These are phyloP conservation scores for Sesamia inferens DNA, from an alignment of 2,888 invertebrate species.

Conservation along the genomic window DNA sequence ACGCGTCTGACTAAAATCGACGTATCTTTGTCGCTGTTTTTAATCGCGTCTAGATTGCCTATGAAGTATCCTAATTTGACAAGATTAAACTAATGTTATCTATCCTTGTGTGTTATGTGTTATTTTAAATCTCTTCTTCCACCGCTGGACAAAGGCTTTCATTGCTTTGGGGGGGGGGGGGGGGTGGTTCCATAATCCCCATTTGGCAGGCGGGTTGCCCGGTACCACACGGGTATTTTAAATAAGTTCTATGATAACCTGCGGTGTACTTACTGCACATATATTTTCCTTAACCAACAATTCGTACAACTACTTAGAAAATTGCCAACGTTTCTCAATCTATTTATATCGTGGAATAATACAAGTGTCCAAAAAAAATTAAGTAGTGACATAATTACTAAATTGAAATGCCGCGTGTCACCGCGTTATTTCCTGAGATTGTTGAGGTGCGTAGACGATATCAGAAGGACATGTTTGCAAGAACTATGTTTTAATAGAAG, in stretches of 20 bases:
- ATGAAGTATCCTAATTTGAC: too few species aligned
- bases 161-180: too few species aligned
- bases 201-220: too few species aligned
- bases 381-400: constrained; percentile 28
- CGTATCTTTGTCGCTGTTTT: too few species aligned
- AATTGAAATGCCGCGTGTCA: constrained; percentile 33
- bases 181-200: too few species aligned
- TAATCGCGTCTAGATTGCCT: too few species aligned
- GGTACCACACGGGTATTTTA: too few species aligned
- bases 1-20: too few species aligned
- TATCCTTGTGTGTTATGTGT: too few species aligned
- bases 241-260: constrained; percentile 16
- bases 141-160: too few species aligned
- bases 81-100: too few species aligned
- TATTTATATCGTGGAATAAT: constrained; percentile 22
- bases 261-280: constrained; percentile 22
- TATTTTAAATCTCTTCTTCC: too few species aligned
- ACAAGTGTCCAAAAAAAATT: constrained; percentile 29
- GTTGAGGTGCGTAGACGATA: background rate
- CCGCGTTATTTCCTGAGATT: constrained; percentile 7
- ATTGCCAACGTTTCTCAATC: background rate
- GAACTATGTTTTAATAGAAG: background rate
- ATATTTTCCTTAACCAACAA: constrained; percentile 29
- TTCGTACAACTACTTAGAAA: constrained; percentile 15
- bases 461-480: background rate